Evolutionary conservation across 2,113 vertebrate genomes (phyloP), one percentile per base, ranked within the genome.

Genomic region (Triplophysa rosa): DNA sequence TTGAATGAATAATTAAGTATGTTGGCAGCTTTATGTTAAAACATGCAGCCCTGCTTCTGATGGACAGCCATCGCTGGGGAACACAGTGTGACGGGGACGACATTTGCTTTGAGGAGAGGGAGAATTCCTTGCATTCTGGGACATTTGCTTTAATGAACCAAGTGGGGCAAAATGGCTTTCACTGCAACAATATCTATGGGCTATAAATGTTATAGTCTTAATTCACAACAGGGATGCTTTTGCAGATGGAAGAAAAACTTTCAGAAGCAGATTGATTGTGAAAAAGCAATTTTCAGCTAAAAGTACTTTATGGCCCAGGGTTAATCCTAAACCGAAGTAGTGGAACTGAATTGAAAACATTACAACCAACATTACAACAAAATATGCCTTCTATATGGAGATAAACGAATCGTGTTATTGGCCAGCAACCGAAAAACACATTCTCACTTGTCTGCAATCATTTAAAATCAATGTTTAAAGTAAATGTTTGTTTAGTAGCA

Each of bases 1-100:
- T 89, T 85, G 83, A 80, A 92, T 94, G 88, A 94, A 94, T 93
- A 92, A 94, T 93, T 91, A 87, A 94, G 92, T 66, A 29, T 21
- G 88, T 89, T 63, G 83, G 88, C 89, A 90, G 89, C 85, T 89
- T 89, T 87, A 87, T 89, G 90, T 91, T 88, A 90, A 90, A 91
- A 88, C 79, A 82, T 88, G 85, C 84, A 86, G 85, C 80, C 37
- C 81, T 62, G 72, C 70, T 78, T 61, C 45, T 90, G 89, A 91
- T 80, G 86, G 90, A 89, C 86, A 85, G 85, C 73, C 66, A 64
- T 78, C 83, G 78, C 84, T 76, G 64, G 21, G 83, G 83, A 66
- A 78, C 71, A 76, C 81, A 76, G 84, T 75, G 75, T 77, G 76
- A 76, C 70, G 33, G 65, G 77, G 42, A 26, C n/a, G 54, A 11